Conservation (phyloP, 2,797 vertebrate genomes). For the Jordanella pulchra region DNA sequence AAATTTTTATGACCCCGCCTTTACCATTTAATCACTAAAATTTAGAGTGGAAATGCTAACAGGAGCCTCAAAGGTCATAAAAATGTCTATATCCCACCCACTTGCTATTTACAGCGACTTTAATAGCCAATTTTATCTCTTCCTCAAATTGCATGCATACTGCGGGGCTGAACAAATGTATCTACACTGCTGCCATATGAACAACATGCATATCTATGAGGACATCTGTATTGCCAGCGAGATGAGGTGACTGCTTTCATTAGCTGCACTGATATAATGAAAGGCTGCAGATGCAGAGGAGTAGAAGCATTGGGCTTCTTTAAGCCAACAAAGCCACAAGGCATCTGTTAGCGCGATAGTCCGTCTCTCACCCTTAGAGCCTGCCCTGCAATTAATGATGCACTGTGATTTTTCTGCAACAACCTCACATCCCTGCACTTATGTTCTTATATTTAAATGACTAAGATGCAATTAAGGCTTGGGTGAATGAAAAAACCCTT, state of each 20-base stretch:
- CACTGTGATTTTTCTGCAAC: constrained; percentile 48
- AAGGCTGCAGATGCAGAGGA: constrained; percentile 38
- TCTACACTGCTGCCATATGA: constrained; percentile 21
- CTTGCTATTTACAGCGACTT: constrained; percentile 29
- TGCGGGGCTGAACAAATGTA: constrained; percentile 21
- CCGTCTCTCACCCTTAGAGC: constrained; percentile 28
- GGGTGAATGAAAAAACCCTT: constrained; percentile 32
- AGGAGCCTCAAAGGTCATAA: background rate
- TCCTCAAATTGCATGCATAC: constrained; percentile 25
- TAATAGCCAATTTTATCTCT: constrained; percentile 44
- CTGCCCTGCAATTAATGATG: constrained; percentile 60
- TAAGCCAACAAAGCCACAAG: constrained; percentile 16
- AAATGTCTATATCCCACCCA: constrained; percentile 22
- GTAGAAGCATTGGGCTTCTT: constrained; percentile 35
- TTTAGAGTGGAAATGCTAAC: constrained; percentile 7
- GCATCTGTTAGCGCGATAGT: constrained; percentile 47
- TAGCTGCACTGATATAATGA: constrained; percentile 32
- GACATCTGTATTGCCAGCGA: constrained; percentile 32
- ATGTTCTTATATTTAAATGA: constrained; percentile 29
- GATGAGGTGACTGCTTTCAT: constrained; percentile 44
- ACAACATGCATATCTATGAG: constrained; percentile 28
- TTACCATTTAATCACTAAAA: constrained; percentile 10
- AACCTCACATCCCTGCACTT: constrained; percentile 19
- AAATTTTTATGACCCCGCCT: background rate
- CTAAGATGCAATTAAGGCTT: constrained; percentile 23